These are phyloP conservation scores for Tauraco hartlaubi DNA, from an alignment of 2,797 vertebrate species.

Conservation along the genomic window DNA sequence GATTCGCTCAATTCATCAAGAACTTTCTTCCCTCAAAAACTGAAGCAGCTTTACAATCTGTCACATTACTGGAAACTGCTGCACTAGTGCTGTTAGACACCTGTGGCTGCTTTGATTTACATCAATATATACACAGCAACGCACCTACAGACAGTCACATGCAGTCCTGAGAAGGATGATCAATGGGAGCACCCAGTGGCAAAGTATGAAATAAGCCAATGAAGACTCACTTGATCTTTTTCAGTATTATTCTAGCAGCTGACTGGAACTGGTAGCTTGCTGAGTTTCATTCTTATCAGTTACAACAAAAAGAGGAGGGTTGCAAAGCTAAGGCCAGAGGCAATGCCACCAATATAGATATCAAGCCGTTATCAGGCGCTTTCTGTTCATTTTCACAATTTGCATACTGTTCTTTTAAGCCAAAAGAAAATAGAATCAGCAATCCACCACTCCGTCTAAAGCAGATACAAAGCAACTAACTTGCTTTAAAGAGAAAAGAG, in stretches of 20 bases:
- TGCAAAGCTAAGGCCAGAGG: background rate
- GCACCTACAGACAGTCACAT: background rate
- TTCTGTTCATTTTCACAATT: background rate
- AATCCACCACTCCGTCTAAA: background rate
- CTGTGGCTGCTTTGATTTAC: background rate
- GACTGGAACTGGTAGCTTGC: background rate
- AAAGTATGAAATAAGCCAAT: background rate
- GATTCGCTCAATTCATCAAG: background rate
- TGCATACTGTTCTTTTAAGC: background rate
- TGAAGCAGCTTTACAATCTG: background rate
- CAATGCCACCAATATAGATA: background rate
- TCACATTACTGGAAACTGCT: background rate
- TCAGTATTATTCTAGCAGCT: background rate
- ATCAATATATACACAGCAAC: background rate
- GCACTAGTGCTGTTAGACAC: background rate
- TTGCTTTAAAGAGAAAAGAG: background rate
- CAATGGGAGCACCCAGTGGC: background rate
- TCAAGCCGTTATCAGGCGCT: background rate
- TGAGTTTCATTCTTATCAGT: background rate
- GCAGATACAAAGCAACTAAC: background rate
- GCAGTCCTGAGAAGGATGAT: background rate
- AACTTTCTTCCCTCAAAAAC: background rate
- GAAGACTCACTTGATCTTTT: background rate
- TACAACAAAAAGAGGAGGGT: background rate
- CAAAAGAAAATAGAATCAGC: background rate